Percentiles rank a stretch among this genome's conserved stretches.
These are phyloP conservation scores for Leguminivora glycinivorella DNA, from an alignment of 1,140 invertebrate genomes.

Conservation along the genomic window DNA sequence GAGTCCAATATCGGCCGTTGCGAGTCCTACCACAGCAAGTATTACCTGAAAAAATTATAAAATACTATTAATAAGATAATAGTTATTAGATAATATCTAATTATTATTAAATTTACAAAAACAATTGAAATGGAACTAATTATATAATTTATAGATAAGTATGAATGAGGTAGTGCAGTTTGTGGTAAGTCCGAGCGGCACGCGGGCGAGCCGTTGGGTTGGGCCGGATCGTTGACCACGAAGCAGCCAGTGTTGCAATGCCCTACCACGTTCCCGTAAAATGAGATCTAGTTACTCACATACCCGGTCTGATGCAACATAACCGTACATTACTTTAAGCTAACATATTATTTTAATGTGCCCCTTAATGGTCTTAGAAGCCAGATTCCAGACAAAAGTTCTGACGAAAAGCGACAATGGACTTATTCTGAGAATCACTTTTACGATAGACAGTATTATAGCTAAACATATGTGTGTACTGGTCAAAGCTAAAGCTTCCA, in stretches of 20 bases:
- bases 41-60: conserved; percentile 49
- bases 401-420: neutral
- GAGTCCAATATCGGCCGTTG: conserved; percentile 50
- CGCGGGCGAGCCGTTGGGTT: conserved; percentile 10
- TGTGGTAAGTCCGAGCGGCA: neutral
- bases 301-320: conserved; percentile 12
- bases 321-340: conserved; percentile 8
- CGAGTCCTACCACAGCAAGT: conserved; percentile 45
- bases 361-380: neutral
- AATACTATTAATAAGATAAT: neutral
- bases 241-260: conserved; percentile 35
- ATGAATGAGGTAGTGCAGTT: conserved; percentile 3
- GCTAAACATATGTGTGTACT: neutral
- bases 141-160: neutral
- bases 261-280: conserved; percentile 32
- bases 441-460: neutral
- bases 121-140: too few species aligned
- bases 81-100: neutral
- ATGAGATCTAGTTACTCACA: conserved; percentile 32
- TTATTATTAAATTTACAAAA: neutral
- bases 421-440: neutral
- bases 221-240: conserved; percentile 33
- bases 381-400: neutral
- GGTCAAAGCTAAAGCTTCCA: neutral
- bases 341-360: conserved; percentile 9